Conservation (phyloP, 2,797 vertebrate species). For the Chelonia mydas region DNA sequence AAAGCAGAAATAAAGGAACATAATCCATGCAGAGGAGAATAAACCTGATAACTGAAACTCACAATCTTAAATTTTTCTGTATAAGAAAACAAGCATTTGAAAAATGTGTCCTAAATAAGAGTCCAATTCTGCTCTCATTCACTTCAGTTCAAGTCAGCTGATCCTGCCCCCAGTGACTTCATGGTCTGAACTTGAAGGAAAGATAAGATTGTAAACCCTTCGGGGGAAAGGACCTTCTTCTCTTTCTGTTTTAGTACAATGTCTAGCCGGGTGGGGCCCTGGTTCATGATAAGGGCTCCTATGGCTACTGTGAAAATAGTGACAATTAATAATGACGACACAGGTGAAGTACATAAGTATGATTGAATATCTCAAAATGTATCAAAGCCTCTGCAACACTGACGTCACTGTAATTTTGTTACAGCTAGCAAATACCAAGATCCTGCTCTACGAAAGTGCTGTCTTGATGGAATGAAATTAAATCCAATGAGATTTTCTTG, state of each 20-base stretch:
- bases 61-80: not conserved
- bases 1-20: not conserved
- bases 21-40: not conserved
- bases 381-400: not conserved
- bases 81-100: not conserved
- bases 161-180: not conserved
- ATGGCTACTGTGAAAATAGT: not conserved
- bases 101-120: not conserved
- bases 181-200: not conserved
- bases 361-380: fast-evolving
- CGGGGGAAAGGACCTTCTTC: not conserved
- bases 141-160: not conserved
- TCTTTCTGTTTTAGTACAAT: not conserved
- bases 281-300: fast-evolving
- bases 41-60: not conserved
- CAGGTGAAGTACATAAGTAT: not conserved
- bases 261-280: not conserved
- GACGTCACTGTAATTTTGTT: slow-evolving; percentile 3
- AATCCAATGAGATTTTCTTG: slow-evolving; percentile 66
- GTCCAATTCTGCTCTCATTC: not conserved
- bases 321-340: not conserved
- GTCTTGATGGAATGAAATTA: slow-evolving; percentile 75
- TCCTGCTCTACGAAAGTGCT: slow-evolving; percentile 65
- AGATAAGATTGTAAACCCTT: not conserved
- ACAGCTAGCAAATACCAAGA: slow-evolving; percentile 69